phyloP scores from a whole-genome alignment of 2,113 vertebrate genomes.

The Phaethornis superciliosus region DNA sequence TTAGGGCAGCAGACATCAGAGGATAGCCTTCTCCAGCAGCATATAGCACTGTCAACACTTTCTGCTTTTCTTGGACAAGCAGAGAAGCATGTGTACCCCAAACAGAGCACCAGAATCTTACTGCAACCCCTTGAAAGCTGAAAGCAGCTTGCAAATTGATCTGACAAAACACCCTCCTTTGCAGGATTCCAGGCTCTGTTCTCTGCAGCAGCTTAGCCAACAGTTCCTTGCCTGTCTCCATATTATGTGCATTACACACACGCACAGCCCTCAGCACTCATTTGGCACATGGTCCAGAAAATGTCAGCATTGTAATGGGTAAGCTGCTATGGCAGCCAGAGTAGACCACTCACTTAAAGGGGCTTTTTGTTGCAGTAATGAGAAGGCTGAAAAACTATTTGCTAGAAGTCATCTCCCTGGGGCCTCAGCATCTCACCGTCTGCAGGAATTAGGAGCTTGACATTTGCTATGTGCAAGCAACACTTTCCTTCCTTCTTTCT shows the following conservation, averaged over 20 bases:
- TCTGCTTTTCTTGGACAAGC: neutral
- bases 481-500: slow-evolving; percentile 1
- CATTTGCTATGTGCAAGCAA: slow-evolving; percentile 36
- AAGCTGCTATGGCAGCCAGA: slow-evolving; percentile 48
- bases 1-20: neutral
- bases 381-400: slow-evolving; percentile 46
- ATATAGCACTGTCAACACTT: neutral
- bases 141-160: slow-evolving; percentile 33
- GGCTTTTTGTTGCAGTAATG: slow-evolving; percentile 58
- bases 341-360: slow-evolving; percentile 51
- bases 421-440: slow-evolving; percentile 37
- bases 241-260: neutral
- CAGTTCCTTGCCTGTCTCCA: neutral
- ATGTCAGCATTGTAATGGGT: slow-evolving; percentile 57
- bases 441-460: slow-evolving; percentile 44
- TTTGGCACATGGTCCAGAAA: slow-evolving; percentile 58
- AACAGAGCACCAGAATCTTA: slow-evolving; percentile 1
- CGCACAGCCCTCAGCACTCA: neutral
- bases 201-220: neutral
- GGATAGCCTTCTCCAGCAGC: neutral
- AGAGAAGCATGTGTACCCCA: neutral
- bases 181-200: neutral
- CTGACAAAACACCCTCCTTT: slow-evolving; percentile 11
- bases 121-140: slow-evolving; percentile 5
- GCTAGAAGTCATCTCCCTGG: slow-evolving; percentile 46